phyloP scores from a whole-genome alignment of 2,797 vertebrate species.

The Scleropages formosus region DNA sequence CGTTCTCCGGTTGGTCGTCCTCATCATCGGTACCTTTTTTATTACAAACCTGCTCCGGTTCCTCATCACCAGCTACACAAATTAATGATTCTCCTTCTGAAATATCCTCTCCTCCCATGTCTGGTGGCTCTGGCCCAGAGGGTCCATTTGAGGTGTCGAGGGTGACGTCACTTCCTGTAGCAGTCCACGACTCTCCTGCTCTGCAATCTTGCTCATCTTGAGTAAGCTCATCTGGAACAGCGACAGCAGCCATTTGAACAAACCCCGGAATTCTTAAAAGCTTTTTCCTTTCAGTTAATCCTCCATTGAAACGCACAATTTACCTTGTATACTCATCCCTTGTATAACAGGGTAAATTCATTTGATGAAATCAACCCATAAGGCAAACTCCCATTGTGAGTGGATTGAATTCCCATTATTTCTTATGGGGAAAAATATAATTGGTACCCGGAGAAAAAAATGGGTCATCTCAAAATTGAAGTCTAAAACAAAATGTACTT shows the following conservation, averaged over 20 bases:
- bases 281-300: slow-evolving; percentile 12
- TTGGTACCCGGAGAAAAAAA: no score
- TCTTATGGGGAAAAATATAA: no score
- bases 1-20: slow-evolving; percentile 42
- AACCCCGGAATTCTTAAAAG: slow-evolving; percentile 19
- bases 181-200: slow-evolving; percentile 42
- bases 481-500: no score
- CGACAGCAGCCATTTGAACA: slow-evolving; percentile 32
- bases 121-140: slow-evolving; percentile 38
- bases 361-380: no score
- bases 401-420: no score
- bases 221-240: neutral
- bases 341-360: no score
- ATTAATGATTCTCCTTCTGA: slow-evolving; percentile 32
- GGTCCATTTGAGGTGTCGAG: slow-evolving; percentile 42
- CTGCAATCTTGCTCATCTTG: slow-evolving; percentile 36
- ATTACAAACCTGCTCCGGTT: slow-evolving; percentile 40
- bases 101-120: slow-evolving; percentile 39
- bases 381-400: no score
- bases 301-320: neutral
- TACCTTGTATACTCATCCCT: neutral
- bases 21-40: slow-evolving; percentile 38
- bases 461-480: neutral
- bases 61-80: slow-evolving; percentile 39
- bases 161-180: slow-evolving; percentile 35